Evolutionary conservation across 1,140 invertebrate genomes (phyloP).

Genomic region (Anoplolepis gracilipes): DNA sequence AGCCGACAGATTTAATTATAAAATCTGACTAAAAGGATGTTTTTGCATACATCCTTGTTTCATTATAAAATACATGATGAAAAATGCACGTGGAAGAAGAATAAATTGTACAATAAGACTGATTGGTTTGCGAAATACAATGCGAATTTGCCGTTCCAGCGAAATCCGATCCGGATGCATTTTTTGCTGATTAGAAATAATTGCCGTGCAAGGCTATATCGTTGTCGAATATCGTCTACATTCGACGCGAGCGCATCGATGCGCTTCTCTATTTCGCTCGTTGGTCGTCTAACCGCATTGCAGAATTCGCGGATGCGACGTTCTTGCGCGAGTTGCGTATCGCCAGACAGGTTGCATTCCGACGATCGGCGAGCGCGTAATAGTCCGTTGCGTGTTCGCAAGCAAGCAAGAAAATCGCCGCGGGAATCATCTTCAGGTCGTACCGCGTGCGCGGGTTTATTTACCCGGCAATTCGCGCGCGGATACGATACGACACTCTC

Average conservation of each 20-base stretch:
- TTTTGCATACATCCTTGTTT: not conserved
- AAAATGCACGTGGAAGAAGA: not conserved
- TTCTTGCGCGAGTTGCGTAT: constrained; percentile 25
- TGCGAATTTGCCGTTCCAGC: too few relatives aligned
- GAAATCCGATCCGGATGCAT: not conserved
- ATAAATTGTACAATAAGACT: not conserved
- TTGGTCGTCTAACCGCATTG: constrained; percentile 16
- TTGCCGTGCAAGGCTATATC: not conserved
- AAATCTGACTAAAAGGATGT: not conserved
- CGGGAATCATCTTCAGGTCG: constrained; percentile 48
- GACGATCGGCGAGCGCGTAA: constrained; percentile 31
- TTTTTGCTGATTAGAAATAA: not conserved
- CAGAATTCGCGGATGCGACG: constrained; percentile 49
- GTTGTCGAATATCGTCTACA: not conserved
- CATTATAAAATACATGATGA: not conserved
- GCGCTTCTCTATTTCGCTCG: not conserved
- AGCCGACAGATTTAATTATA: not conserved
- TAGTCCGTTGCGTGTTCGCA: not conserved
- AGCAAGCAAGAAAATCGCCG: constrained; percentile 52
- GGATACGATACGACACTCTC: not conserved
- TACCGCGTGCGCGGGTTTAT: constrained; percentile 31
- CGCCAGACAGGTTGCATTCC: constrained; percentile 47
- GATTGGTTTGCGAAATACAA: constrained; percentile 18
- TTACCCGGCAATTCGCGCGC: not conserved
- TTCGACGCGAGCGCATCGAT: not conserved